Evolutionary conservation across 2,797 vertebrate genomes (phyloP).

Genomic region (Taenioides sp.): DNA sequence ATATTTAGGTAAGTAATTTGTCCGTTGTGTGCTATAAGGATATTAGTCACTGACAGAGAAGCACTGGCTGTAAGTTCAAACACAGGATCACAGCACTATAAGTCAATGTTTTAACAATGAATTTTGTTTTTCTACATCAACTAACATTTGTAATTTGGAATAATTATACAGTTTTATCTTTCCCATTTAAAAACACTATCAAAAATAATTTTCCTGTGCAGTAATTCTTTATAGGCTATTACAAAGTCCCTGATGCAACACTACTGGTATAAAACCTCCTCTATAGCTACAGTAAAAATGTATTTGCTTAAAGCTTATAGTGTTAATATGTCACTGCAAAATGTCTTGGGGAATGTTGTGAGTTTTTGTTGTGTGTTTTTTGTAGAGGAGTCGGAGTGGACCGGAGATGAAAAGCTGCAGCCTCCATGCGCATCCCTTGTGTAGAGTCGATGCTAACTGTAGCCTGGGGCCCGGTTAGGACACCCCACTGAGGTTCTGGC

Average conservation of each 20-base stretch:
- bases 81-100: background rate
- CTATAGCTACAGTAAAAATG: background rate
- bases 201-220: background rate
- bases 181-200: background rate
- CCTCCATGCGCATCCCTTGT: constrained; percentile 36
- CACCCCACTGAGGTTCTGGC: constrained; percentile 81
- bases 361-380: constrained; percentile 9
- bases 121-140: background rate
- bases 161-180: background rate
- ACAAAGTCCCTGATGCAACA: background rate
- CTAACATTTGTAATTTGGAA: background rate
- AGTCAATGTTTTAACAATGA: background rate
- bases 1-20: background rate
- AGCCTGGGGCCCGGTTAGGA: constrained; percentile 77
- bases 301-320: background rate
- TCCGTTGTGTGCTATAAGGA: background rate
- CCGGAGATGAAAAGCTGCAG: constrained; percentile 20
- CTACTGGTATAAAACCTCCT: background rate
- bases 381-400: constrained; percentile 40
- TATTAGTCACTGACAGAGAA: background rate
- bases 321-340: background rate
- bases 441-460: constrained; percentile 70
- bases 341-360: constrained; percentile 8
- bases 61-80: background rate
- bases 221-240: background rate